Evolutionary conservation across 2,888 invertebrate species (phyloP).

Genomic region (Lithophane semibrunnea): DNA sequence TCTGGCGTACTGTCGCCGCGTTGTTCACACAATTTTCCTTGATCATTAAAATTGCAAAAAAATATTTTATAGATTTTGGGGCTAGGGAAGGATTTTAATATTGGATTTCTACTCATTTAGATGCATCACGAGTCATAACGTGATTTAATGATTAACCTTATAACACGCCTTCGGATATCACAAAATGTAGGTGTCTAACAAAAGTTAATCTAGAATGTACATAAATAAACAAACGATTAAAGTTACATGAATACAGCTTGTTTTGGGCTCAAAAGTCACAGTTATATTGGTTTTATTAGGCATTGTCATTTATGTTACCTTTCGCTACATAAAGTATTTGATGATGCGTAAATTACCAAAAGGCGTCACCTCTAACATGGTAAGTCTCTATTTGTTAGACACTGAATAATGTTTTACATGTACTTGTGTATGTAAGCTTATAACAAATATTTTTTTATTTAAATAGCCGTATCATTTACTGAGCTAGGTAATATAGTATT

Average conservation of each 20-base stretch:
- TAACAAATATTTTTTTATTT: conserved; percentile 40
- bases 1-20: conserved; percentile 67
- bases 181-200: conserved; percentile 5
- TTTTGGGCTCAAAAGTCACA: neutral
- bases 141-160: conserved; percentile 1
- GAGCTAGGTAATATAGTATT: conserved; percentile 42
- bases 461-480: conserved; percentile 48
- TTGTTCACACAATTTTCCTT: conserved; percentile 61
- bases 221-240: neutral
- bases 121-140: neutral
- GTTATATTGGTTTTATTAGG: neutral
- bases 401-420: conserved; percentile 36
- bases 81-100: neutral
- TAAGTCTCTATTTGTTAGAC: conserved; percentile 42
- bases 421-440: conserved; percentile 47
- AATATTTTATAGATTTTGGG: conserved; percentile 14
- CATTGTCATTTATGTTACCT: conserved; percentile 13
- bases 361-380: conserved; percentile 32
- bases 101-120: conserved; percentile 2
- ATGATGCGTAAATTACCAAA: conserved; percentile 48
- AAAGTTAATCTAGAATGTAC: neutral
- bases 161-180: conserved; percentile 9
- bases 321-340: conserved; percentile 22
- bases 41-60: conserved; percentile 52
- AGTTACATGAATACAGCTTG: neutral